Percentiles rank a stretch among this genome's conserved stretches.
These are phyloP conservation scores for Elephantulus edwardii DNA, from an alignment of 2,113 vertebrate species.

Conservation along the genomic window DNA sequence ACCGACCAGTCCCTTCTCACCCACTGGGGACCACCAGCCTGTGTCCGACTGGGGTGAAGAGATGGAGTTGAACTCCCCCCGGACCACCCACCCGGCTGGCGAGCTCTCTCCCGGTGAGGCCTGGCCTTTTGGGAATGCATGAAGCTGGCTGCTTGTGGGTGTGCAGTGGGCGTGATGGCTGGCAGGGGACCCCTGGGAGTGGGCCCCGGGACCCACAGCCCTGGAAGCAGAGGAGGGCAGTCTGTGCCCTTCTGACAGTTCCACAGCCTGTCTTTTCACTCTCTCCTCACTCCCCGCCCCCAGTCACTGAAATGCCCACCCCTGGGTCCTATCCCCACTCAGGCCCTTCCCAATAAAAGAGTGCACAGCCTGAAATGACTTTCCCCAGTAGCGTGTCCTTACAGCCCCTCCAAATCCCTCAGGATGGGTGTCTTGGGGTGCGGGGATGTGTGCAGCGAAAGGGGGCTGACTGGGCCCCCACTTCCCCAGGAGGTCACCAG, in stretches of 20 bases:
- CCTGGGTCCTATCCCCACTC: neutral
- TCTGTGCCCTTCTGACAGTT: neutral
- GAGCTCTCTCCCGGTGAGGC: conserved; percentile 56
- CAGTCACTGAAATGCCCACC: neutral
- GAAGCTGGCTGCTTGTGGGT: conserved; percentile 51
- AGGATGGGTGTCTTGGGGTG: neutral
- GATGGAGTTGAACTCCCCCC: conserved; percentile 91
- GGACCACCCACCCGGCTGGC: conserved; percentile 16
- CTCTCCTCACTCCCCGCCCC: neutral
- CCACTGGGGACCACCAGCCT: conserved; percentile 83
- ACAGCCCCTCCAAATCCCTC: neutral
- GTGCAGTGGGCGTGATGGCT: neutral
- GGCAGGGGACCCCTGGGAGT: neutral
- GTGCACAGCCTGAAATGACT: conserved; percentile 33
- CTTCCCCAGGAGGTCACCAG: conserved; percentile 68
- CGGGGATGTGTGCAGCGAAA: neutral
- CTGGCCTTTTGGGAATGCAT: conserved; percentile 69
- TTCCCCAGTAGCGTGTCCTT: conserved; percentile 60
- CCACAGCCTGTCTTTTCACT: too few species aligned
- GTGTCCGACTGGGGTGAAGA: conserved; percentile 94
- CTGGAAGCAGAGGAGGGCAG: neutral
- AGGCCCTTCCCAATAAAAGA: conserved; percentile 70
- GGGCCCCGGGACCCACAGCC: neutral
- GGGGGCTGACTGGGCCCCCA: conserved; percentile 63
- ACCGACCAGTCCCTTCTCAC: conserved; percentile 87